Evolutionary conservation across 2,888 invertebrate genomes (phyloP).

Genomic region (Ennomos fuscantarius): DNA sequence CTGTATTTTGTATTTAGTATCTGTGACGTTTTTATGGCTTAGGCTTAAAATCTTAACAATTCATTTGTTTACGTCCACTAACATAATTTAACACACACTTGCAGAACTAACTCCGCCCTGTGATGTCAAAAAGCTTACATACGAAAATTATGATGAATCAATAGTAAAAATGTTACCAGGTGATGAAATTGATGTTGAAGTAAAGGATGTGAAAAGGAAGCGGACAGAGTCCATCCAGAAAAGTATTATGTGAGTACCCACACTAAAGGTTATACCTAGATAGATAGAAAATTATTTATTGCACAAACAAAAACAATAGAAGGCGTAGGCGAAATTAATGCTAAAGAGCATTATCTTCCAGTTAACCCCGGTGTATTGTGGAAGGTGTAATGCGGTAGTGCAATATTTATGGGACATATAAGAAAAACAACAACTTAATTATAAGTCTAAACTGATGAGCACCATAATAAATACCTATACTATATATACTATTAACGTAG

Average conservation of each 20-base stretch:
- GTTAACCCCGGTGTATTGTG: too few relatives aligned
- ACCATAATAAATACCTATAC: too few relatives aligned
- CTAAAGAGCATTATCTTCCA: too few relatives aligned
- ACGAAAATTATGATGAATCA: slow-evolving; percentile 63
- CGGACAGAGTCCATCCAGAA: slow-evolving; percentile 71
- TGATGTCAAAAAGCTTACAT: slow-evolving; percentile 56
- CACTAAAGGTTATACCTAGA: too few relatives aligned
- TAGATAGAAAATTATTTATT: too few relatives aligned
- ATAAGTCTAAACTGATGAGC: too few relatives aligned
- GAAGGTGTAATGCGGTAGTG: too few relatives aligned
- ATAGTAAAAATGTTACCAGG: slow-evolving; percentile 71
- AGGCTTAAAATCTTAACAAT: background rate
- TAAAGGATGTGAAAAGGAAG: slow-evolving; percentile 47
- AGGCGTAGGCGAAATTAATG: too few relatives aligned
- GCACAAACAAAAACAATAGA: too few relatives aligned
- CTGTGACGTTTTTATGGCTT: slow-evolving; percentile 2
- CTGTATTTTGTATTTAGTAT: background rate
- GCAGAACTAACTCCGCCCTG: slow-evolving; percentile 55
- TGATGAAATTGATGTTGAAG: slow-evolving; percentile 59
- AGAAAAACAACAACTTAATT: too few relatives aligned
- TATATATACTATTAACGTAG: too few relatives aligned
- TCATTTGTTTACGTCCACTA: slow-evolving; percentile 20
- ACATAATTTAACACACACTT: slow-evolving; percentile 20
- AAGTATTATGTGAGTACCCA: slow-evolving; percentile 69
- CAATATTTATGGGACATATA: too few relatives aligned